These are phyloP conservation scores for Florisuga fusca DNA, from an alignment of 2,797 vertebrate genomes.

Conservation along the genomic window DNA sequence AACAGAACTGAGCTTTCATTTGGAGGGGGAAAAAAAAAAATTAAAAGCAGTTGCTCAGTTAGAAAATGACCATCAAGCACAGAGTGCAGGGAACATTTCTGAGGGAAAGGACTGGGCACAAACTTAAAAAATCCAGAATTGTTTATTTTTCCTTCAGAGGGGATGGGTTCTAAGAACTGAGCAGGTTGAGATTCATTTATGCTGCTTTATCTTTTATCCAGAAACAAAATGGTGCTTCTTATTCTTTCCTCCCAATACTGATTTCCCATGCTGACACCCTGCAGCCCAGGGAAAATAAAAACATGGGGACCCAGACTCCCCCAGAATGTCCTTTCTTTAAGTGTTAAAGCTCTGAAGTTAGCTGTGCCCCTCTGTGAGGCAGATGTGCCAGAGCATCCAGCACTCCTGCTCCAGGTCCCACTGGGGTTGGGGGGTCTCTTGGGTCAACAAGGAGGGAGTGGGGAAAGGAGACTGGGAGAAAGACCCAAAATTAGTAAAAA, in stretches of 20 bases:
- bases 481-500: not conserved
- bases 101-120: not conserved
- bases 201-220: not conserved
- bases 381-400: not conserved
- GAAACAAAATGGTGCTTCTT: not conserved
- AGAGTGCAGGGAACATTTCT: not conserved
- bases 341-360: not conserved
- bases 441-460: not conserved
- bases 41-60: not conserved
- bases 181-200: not conserved
- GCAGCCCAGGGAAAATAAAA: not conserved
- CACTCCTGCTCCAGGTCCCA: not conserved
- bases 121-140: not conserved
- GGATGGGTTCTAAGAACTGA: not conserved
- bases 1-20: conserved; percentile 56
- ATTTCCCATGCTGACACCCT: accelerated
- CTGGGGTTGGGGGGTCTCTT: not conserved
- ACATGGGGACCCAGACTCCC: not conserved
- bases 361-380: not conserved
- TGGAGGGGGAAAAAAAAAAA: accelerated
- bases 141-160: not conserved
- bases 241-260: not conserved
- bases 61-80: not conserved
- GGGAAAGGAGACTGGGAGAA: not conserved
- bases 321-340: accelerated